Percentiles rank a stretch among this genome's conserved stretches.
Conservation (phyloP, 2,888 invertebrate genomes). For the Drosophila setosimentum region DNA sequence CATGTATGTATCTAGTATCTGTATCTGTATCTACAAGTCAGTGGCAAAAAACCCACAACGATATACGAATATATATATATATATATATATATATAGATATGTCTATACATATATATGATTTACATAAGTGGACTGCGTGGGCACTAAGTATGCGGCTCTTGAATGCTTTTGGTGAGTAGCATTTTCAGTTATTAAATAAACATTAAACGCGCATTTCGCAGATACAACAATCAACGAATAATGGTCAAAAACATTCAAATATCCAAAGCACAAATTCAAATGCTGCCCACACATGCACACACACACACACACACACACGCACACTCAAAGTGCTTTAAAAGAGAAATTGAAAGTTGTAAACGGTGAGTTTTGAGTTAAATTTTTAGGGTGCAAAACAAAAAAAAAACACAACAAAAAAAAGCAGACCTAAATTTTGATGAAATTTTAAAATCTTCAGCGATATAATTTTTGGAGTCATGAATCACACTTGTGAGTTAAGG, state of each 20-base stretch:
- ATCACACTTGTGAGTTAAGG: conserved; percentile 19
- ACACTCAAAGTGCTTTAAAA: conserved; percentile 21
- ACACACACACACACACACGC: conserved; percentile 41
- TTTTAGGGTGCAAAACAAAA: conserved; percentile 3
- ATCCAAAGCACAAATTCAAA: conserved; percentile 42
- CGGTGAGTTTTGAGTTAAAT: conserved; percentile 14
- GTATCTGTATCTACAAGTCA: conserved; percentile 36
- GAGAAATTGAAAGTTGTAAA: conserved; percentile 62
- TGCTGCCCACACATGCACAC: conserved; percentile 49
- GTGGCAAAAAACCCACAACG: conserved; percentile 39
- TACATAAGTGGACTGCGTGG: conserved; percentile 57
- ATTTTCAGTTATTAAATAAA: conserved; percentile 64
- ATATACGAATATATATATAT: conserved; percentile 12
- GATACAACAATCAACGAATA: conserved; percentile 22
- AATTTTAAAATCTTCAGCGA: conserved; percentile 19
- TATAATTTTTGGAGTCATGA: conserved; percentile 23
- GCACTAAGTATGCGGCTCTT: conserved; percentile 73
- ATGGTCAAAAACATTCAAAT: conserved; percentile 27
- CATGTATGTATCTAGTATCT: conserved; percentile 45
- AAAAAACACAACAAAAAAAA: conserved; percentile 6
- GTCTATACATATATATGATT: not conserved
- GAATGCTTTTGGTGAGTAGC: conserved; percentile 34
- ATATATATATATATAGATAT: conserved; percentile 7
- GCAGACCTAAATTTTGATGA: conserved; percentile 15
- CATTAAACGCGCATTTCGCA: conserved; percentile 58